Evolutionary conservation across 2,113 vertebrate genomes (phyloP), one percentile per base, ranked within the genome.

Genomic region (Gnathonemus echidnorhynchus): DNA sequence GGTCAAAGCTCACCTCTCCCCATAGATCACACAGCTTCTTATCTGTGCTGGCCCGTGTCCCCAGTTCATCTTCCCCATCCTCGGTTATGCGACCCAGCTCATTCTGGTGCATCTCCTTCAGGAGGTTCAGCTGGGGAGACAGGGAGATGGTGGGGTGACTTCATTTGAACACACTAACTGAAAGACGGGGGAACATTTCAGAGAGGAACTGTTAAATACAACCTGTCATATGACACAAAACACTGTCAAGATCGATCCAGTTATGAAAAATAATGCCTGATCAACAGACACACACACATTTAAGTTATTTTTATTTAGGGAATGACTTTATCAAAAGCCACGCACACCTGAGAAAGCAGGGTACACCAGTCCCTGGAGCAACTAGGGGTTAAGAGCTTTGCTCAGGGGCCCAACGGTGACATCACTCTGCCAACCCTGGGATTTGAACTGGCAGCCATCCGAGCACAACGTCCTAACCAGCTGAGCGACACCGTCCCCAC

Each of bases 1-100:
- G 66, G 27, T 15, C 27, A 27, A 74, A 24, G 62, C 62, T 66
- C 92, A 99, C 98, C 97, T 99, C 98, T 0, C 97, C 95, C 0
- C 98, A 95, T 46, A 99, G 96, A 50, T 99, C 98, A 0, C 98
- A 97, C 92, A 99, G 95, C 87, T 99, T 99, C 95, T 97, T 98
- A 95, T 99, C 98, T 98, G 99, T 99, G 93, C 95, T 99, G 91
- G 96, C 97, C 2, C 98, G 96, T 0, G 98, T 98, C 0, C 98
- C 98, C 88, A 99, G 95, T 88, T 99, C 98, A 0, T 99, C 98
- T 93, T 99, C 98, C 91, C 99, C 94, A 93, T 99, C 98, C 91
- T 99, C 98, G 0, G 98, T 98, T 93, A 98, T 99, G 66, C 98
- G 97, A 2, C 98, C 98, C 50, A 99, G 93, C 91, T 99, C 98